Evolutionary conservation across 2,888 invertebrate genomes (phyloP).

Genomic region (Eilema caniola): DNA sequence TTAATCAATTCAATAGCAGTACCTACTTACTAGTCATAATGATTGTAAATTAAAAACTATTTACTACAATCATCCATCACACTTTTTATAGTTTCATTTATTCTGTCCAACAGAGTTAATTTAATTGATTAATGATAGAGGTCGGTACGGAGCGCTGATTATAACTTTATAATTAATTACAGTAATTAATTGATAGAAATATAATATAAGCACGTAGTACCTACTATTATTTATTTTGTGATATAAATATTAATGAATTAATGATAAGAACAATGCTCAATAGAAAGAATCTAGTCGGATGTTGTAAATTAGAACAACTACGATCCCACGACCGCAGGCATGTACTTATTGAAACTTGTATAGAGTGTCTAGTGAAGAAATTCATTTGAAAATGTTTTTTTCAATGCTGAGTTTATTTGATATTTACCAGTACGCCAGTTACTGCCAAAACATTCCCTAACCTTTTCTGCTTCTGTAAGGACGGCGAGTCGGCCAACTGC

Average conservation of each 20-base stretch:
- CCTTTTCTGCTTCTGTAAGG: too few species aligned
- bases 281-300: not conserved
- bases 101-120: not conserved
- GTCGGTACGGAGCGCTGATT: not conserved
- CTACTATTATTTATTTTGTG: too few species aligned
- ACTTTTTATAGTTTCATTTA: not conserved
- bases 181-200: not conserved
- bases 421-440: too few species aligned
- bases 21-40: not conserved
- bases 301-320: not conserved
- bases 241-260: constrained; percentile 1
- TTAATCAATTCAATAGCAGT: not conserved
- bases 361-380: not conserved
- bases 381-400: too few species aligned
- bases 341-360: too few species aligned
- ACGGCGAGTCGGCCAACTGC: too few species aligned
- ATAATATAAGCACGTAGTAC: too few species aligned
- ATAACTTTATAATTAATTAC: not conserved
- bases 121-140: not conserved
- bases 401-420: too few species aligned
- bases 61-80: constrained; percentile 2
- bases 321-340: not conserved
- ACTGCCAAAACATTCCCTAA: too few species aligned
- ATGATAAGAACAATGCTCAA: not conserved
- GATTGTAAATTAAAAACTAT: not conserved